Evolutionary conservation across 1,140 invertebrate species (phyloP).

Genomic region (Spodoptera frugiperda): DNA sequence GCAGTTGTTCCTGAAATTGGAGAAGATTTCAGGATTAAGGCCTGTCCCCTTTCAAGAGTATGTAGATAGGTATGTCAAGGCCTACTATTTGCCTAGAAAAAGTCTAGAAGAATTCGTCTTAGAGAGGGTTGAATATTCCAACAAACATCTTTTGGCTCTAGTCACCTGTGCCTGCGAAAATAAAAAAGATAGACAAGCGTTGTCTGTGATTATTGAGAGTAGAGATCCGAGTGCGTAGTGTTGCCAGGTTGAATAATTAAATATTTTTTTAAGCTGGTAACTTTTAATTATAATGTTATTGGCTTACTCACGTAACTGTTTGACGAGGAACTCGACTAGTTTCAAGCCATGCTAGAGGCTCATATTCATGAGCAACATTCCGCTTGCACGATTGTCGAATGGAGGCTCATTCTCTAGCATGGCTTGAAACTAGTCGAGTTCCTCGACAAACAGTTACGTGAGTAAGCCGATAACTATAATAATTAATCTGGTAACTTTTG

Average conservation of each 20-base stretch:
- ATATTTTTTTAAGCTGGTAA: not conserved
- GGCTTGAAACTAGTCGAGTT: no score
- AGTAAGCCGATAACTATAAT: no score
- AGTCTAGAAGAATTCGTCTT: constrained; percentile 96
- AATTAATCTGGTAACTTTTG: not conserved
- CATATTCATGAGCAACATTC: no score
- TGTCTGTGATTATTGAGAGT: constrained; percentile 90
- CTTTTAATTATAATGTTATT: no score
- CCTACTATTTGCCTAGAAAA: constrained; percentile 96
- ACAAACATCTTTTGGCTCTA: constrained; percentile 94
- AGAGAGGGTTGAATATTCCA: constrained; percentile 95
- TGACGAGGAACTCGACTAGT: no score
- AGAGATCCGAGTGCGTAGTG: constrained; percentile 54
- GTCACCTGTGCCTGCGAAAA: constrained; percentile 95
- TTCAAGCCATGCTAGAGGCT: no score
- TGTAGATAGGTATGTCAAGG: constrained; percentile 98
- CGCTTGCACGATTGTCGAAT: no score
- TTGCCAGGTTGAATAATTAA: not conserved
- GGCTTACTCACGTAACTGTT: no score
- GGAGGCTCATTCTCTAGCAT: no score
- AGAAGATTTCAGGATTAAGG: constrained; percentile 92
- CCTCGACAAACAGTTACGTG: no score
- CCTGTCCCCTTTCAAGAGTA: constrained; percentile 96
- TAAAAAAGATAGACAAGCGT: constrained; percentile 93
- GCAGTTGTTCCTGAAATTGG: constrained; percentile 96